Evolutionary conservation across 2,113 vertebrate species (phyloP).

Genomic region (Perca schrenkii): DNA sequence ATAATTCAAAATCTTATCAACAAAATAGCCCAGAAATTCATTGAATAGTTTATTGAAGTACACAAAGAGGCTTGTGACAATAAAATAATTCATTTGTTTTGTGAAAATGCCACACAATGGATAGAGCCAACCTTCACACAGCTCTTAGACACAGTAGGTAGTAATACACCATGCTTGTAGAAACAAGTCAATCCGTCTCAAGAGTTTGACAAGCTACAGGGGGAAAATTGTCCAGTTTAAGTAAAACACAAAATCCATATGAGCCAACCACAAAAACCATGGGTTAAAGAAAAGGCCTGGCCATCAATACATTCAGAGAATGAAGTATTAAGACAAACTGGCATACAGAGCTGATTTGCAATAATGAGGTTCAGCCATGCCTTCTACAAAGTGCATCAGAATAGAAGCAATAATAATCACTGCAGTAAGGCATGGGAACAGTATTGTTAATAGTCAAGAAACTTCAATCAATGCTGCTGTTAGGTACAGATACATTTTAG

Average conservation of each 20-base stretch:
- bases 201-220: slow-evolving; percentile 12
- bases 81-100: slow-evolving; percentile 1
- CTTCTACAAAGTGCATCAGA: slow-evolving; percentile 8
- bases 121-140: slow-evolving; percentile 16
- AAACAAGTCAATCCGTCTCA: neutral
- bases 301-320: slow-evolving; percentile 52
- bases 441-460: neutral
- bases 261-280: neutral
- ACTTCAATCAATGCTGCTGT: slow-evolving; percentile 10
- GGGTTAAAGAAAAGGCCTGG: neutral
- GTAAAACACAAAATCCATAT: neutral
- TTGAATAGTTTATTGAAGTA: neutral
- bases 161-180: neutral
- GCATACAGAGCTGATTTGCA: slow-evolving; percentile 23
- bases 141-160: neutral
- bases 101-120: slow-evolving; percentile 1
- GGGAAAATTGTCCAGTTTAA: neutral
- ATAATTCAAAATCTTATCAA: neutral
- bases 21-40: neutral
- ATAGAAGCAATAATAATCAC: slow-evolving; percentile 1
- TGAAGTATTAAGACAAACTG: slow-evolving; percentile 60
- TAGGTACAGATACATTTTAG: neutral
- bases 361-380: neutral
- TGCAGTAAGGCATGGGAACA: neutral
- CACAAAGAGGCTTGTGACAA: neutral